Evolutionary conservation across 2,797 vertebrate genomes (phyloP).

Genomic region (Euthynnus affinis): DNA sequence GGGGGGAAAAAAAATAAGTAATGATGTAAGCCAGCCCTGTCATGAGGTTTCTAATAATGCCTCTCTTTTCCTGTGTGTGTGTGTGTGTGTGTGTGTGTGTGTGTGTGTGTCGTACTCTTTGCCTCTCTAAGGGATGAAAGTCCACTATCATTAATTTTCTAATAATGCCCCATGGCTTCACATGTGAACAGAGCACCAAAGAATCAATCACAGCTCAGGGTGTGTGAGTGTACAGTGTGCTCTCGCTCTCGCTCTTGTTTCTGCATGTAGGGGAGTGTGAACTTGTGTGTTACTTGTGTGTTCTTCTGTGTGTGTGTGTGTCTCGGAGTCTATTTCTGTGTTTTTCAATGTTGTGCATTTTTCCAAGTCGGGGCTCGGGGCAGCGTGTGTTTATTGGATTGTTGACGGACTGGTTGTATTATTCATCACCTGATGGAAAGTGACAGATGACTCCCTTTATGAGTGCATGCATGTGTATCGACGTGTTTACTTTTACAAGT

Average conservation of each 20-base stretch:
- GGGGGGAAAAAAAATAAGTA: constrained; percentile 39
- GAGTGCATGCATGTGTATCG: constrained; percentile 35
- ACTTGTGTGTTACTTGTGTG: constrained; percentile 25
- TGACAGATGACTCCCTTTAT: constrained; percentile 66
- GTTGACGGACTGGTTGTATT: constrained; percentile 70
- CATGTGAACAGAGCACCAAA: constrained; percentile 57
- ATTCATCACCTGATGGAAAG: constrained; percentile 75
- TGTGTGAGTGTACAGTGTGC: not conserved
- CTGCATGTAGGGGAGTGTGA: not conserved
- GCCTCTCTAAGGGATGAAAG: constrained; percentile 64
- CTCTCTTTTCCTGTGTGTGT: not conserved
- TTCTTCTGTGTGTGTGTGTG: constrained; percentile 5
- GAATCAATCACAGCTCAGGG: constrained; percentile 68
- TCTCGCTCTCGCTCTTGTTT: too few relatives aligned
- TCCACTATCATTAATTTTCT: constrained; percentile 75
- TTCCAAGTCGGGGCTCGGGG: constrained; percentile 54
- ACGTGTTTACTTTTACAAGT: constrained; percentile 39
- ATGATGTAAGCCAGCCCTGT: constrained; percentile 51
- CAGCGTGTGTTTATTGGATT: constrained; percentile 68
- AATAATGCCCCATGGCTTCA: constrained; percentile 68
- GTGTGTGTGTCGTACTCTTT: constrained; percentile 32
- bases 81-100: not conserved
- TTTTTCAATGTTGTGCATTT: constrained; percentile 55
- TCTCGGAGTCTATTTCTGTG: constrained; percentile 37
- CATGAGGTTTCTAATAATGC: constrained; percentile 50